Evolutionary conservation across 2,888 invertebrate species (phyloP), one percentile per base, ranked within the genome.

Genomic region (Ophion obscuratus): DNA sequence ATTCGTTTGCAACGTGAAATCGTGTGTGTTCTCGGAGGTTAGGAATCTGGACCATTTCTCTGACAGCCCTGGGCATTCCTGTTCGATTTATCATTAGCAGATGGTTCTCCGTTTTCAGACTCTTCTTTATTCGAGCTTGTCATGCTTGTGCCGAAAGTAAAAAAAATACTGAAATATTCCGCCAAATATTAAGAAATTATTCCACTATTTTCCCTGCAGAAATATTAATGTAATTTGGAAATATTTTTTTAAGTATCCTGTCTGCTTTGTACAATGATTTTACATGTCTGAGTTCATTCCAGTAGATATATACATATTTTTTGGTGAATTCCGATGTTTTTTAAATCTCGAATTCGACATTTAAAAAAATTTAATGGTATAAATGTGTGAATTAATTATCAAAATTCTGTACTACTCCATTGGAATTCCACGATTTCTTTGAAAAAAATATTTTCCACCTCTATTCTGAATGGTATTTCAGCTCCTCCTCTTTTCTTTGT

Each of bases 11-110:
- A 61, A 79, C 11, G 24, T 11, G 20, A 59, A 36, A 36, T 67
- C 20, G 27, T 77, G 36, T 67, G 20, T 7, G 53, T 70, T 9
- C n/a, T n/a, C 44, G 36, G 76, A 85, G 85, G 85, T 85, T 85
- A 85, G 80, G 40, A 77, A 73, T 64, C 78, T 83, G 82, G 80
- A 83, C 80, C 79, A 83, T 53, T 79, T 83, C 67, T 77, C 53
- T 53, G 78, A 78, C 83, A 73, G 64, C 66, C 40, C 47, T 71
- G 44, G 66, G 78, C 36, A 83, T 61, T 82, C 53, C 14, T 10
- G 9, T 62, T 79, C 47, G n/a, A 62, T 40, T 59, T 14, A 47
- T 20, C 62, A 20, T 62, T 70, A n/a, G 47, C 20, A 47, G 31
- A 73, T 73, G 20, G 40, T 73, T 36, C 59, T 5, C 6, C 20